Evolutionary conservation across 2,888 invertebrate genomes (phyloP), one percentile per base, ranked within the genome.

Genomic region (Chrysolina haemoptera): DNA sequence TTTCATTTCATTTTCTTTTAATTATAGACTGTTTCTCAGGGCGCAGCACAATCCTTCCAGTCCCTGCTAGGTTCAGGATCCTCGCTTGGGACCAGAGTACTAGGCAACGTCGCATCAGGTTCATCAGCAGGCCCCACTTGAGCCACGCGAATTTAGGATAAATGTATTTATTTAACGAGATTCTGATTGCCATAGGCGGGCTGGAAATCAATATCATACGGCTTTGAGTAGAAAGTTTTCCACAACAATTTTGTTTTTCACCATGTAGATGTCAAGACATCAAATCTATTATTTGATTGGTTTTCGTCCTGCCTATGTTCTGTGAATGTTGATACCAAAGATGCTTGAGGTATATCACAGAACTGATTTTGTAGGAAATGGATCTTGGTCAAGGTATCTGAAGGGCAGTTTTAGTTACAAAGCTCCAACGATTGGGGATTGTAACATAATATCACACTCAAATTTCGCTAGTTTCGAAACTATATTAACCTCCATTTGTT

Each of bases 21-120:
- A 68, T 53, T 62, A 35, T 68, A 74, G 74, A 74, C 62, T 77
- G 70, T 80, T 91, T 66, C 90, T 69, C 75, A 94, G 94, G 94
- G 94, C 82, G 94, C 94, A 79, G 93, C 94, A 22, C 91, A 92
- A 82, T 92, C 93, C 22, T 91, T 94, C 79, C 93, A 93, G 86
- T 91, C 89, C 73, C 91, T 93, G 78, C 90, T 93, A 75, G 89
- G 90, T 74, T 90, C 91, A 5, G 91, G 91, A 48, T 90, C 90
- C 78, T 86, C 89, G 74, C 89, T 88, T 1, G 88, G 89, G 1
- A 90, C 90, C 76, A 68, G 74, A 55, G 64, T 75, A 8, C 43
- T 75, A 10, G 62, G 74, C 16, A 69, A 43, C 27, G 71, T 64
- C 11, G 77, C 78, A 14, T 76, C 77, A 69, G 82, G 81, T 67